These are phyloP conservation scores for Eristalis intricaria DNA, from an alignment of 2,888 invertebrate species.

Conservation along the genomic window DNA sequence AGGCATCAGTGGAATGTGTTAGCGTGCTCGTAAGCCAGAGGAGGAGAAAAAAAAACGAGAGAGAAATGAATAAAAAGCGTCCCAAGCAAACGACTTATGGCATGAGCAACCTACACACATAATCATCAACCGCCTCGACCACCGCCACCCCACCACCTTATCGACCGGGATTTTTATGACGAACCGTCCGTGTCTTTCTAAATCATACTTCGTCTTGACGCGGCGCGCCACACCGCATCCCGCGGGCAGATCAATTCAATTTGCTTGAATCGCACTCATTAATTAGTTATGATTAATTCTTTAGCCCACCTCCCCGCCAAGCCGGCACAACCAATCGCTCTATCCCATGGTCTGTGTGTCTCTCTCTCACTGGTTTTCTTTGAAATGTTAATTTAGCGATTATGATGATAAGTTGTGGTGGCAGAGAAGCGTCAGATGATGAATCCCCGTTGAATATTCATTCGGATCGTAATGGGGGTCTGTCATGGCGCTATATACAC, in stretches of 20 bases:
- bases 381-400: constrained; percentile 40
- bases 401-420: constrained; percentile 13
- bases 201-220: not conserved
- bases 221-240: not conserved
- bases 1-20: constrained; percentile 41
- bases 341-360: not conserved
- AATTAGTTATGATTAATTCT: constrained; percentile 54
- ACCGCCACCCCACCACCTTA: not conserved
- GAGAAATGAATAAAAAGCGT: not conserved
- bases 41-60: not conserved
- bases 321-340: not conserved
- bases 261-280: constrained; percentile 47
- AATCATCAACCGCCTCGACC: not conserved
- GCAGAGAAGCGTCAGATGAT: constrained; percentile 14
- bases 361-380: constrained; percentile 12
- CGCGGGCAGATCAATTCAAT: constrained; percentile 39
- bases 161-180: constrained; percentile 20
- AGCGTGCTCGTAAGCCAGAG: not conserved
- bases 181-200: constrained; percentile 1
- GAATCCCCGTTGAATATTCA: constrained; percentile 15
- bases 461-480: not conserved
- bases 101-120: constrained; percentile 27
- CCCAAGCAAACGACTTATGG: not conserved
- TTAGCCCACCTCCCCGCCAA: not conserved
- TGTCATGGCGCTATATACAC: not conserved